Percentiles rank a stretch among this genome's conserved stretches.
Conservation (phyloP, 2,113 vertebrate species). For the Aptenodytes forsteri region DNA sequence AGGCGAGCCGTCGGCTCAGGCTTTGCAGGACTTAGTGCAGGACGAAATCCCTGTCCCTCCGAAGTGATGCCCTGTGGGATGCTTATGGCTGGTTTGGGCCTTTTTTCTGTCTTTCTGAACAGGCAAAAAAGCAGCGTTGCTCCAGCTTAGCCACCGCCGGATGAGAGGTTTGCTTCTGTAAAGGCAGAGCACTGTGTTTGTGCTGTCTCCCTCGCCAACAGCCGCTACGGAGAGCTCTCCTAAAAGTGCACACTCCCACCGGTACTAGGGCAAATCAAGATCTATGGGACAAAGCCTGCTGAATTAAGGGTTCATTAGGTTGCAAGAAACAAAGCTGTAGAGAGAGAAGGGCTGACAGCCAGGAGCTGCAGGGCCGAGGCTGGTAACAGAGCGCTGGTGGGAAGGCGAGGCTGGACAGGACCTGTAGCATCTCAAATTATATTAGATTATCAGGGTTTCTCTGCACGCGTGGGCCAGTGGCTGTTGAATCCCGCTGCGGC, state of each 20-base stretch:
- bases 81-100: neutral
- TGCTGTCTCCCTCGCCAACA: neutral
- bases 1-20: fast-evolving
- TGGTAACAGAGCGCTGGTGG: neutral
- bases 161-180: neutral
- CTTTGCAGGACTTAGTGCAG: neutral
- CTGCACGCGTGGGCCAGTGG: neutral
- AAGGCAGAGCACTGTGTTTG: neutral
- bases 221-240: neutral
- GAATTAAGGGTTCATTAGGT: conserved; percentile 57
- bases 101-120: neutral
- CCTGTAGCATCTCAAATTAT: conserved; percentile 41
- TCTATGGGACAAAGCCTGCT: conserved; percentile 19
- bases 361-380: neutral
- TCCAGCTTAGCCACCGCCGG: neutral
- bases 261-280: conserved; percentile 25
- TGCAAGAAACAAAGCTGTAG: conserved; percentile 45
- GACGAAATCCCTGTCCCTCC: neutral
- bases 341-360: conserved; percentile 18
- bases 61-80: neutral
- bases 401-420: neutral
- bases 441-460: conserved; percentile 46
- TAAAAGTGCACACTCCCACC: neutral
- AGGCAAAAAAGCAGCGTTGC: neutral
- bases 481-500: neutral